Evolutionary conservation across 30 jellyfish, hydroid and myxozoan genomes (phyloP), one percentile per base, ranked within the genome.

Genomic region (Aurelia aurita): DNA sequence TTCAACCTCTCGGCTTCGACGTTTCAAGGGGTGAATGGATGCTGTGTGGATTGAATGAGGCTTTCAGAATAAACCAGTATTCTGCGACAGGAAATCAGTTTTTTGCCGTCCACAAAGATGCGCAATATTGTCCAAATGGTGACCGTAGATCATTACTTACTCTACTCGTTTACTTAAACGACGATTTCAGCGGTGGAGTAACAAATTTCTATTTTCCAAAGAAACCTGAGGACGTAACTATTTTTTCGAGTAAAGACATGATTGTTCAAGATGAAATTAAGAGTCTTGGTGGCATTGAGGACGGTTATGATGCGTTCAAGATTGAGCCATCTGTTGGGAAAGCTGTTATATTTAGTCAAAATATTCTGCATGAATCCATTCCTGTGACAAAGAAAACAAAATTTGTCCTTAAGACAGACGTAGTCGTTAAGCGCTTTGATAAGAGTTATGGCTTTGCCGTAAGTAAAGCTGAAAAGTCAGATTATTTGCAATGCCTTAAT

Each of bases 71-170:
- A 19, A 84, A 71, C 64, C 45, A 45, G 44, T 70, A 84, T 27
- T 45, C 46, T 23, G 66, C 63, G 10, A 32, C 15, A 54, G 44
- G 57, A 26, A 39, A 54, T 22, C 82, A 79, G 27, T 61, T 77
- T 64, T 87, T 77, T 67, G 47, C 82, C 4, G 18, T 64, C n/a
- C 91, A 76, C 61, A 78, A 64, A 66, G 91, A 77, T 55, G 79
- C 96, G 0, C 96, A 77, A 59, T 87, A 54, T 54, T 87, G 96
- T 72, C 96, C 96, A 1, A 69, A 57, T 55, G 91, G 96, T 35
- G 96, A 87, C 66, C 80, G 63, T 22, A 76, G 96, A 47, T 87
- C 96, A 0, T 1, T 87, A 12, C 64, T 64, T 15, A 69, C 96
- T 9, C 69, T 87, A 21, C 51, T 87, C 39, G 61, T 87, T 47